phyloP scores from a whole-genome alignment of 2,888 invertebrate species.

The Acronicta leporina region DNA sequence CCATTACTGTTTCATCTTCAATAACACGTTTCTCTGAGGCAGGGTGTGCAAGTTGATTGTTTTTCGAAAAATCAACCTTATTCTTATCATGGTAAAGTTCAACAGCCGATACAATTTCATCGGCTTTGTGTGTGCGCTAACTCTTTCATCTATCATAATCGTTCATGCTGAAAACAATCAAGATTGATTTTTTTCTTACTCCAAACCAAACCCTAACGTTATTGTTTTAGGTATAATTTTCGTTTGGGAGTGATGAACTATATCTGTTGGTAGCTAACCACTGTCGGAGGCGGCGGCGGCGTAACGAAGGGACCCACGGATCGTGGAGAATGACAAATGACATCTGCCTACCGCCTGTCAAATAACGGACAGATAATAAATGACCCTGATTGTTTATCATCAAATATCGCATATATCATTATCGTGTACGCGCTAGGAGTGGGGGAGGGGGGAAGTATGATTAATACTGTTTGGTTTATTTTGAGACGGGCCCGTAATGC shows the following conservation, averaged over 20 bases:
- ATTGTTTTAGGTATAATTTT: conserved; percentile 61
- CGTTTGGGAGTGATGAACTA: conserved; percentile 56
- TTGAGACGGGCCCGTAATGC: conserved; percentile 78
- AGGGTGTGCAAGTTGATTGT: conserved; percentile 61
- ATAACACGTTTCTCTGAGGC: conserved; percentile 83
- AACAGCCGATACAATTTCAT: conserved; percentile 63
- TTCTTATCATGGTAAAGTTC: conserved; percentile 63
- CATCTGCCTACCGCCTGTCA: conserved; percentile 92
- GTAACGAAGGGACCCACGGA: conserved; percentile 89
- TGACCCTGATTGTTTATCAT: conserved; percentile 91
- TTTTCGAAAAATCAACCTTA: conserved; percentile 69
- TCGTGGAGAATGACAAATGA: conserved; percentile 91
- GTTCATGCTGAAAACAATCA: conserved; percentile 90
- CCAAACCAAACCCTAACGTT: conserved; percentile 63
- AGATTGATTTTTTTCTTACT: conserved; percentile 79
- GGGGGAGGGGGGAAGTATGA: conserved; percentile 78
- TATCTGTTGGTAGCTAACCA: conserved; percentile 84
- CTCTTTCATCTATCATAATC: conserved; percentile 90
- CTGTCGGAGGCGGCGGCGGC: conserved; percentile 86
- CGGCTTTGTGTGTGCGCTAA: conserved; percentile 86
- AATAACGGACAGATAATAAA: conserved; percentile 91
- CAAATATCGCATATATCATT: conserved; percentile 90
- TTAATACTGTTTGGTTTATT: conserved; percentile 89
- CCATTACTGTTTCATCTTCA: conserved; percentile 89
- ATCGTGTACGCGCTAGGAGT: conserved; percentile 83